A percentile compares a stretch with the other conserved stretches of the same genome.
phyloP scores from a whole-genome alignment of 30 jellyfish, hydroid and myxozoan species.

The Hydractinia echinata region DNA sequence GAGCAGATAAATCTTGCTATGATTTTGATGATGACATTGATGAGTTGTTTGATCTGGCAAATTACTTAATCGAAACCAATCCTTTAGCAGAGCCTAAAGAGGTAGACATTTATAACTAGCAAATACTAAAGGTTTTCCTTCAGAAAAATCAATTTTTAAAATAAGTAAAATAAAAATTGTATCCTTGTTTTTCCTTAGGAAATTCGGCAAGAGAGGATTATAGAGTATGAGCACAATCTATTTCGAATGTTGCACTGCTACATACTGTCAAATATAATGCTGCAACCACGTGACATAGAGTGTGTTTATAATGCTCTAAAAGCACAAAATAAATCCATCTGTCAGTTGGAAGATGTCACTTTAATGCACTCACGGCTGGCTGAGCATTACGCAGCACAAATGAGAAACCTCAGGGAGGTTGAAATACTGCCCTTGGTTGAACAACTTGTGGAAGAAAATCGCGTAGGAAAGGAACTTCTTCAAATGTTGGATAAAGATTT shows the following conservation, averaged over 20 bases:
- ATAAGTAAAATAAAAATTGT: background rate
- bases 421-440: constrained; percentile 53
- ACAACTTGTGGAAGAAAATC: constrained; percentile 21
- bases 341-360: constrained; percentile 44
- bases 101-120: constrained; percentile 28
- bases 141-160: background rate
- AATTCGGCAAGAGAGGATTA: constrained; percentile 31
- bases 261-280: constrained; percentile 50
- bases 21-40: constrained; percentile 87
- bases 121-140: background rate
- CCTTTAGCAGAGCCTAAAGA: constrained; percentile 68
- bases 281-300: constrained; percentile 60
- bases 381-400: constrained; percentile 47
- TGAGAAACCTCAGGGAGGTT: constrained; percentile 59
- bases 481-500: constrained; percentile 34
- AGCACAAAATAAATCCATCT: constrained; percentile 49
- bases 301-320: constrained; percentile 52
- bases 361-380: constrained; percentile 55
- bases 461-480: constrained; percentile 24
- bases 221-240: constrained; percentile 57
- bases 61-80: constrained; percentile 45
- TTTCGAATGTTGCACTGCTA: constrained; percentile 82
- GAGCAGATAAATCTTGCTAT: constrained; percentile 56
- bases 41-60: constrained; percentile 67
- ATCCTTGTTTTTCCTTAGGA: constrained; percentile 15